A percentile compares a stretch with the other conserved stretches of the same genome.
Conservation (phyloP, 2,113 vertebrate species). For the Grammomys surdaster region DNA sequence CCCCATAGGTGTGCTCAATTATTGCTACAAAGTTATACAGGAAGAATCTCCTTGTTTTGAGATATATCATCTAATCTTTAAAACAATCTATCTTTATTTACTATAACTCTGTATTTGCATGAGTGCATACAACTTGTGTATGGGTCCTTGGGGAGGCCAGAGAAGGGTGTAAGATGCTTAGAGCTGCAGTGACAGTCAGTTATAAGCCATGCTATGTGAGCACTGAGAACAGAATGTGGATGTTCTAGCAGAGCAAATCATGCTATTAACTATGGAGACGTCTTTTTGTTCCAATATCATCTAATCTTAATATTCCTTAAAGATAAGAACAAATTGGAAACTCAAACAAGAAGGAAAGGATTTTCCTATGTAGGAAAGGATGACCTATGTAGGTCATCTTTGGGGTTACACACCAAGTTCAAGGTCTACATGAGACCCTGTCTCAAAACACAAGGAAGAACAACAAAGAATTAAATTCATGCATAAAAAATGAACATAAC, state of each 20-base stretch:
- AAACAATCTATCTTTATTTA: background rate
- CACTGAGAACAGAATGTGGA: background rate
- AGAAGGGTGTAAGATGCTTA: background rate
- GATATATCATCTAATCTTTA: background rate
- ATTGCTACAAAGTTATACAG: background rate
- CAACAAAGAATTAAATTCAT: background rate
- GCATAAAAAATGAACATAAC: background rate
- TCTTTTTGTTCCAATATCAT: background rate
- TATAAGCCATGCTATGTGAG: background rate
- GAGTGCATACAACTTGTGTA: background rate
- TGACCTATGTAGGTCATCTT: background rate
- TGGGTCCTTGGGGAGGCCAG: background rate
- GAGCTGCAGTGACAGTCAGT: background rate
- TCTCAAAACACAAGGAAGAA: background rate
- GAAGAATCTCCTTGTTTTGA: background rate
- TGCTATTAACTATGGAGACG: background rate
- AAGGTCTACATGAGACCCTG: no score
- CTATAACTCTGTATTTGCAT: background rate
- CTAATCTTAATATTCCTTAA: background rate
- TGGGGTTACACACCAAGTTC: background rate
- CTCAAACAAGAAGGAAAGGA: background rate
- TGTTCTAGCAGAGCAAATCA: background rate
- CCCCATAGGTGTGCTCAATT: background rate
- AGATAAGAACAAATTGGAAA: background rate
- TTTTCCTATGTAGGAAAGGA: slow-evolving; percentile 29